Evolutionary conservation across 2,113 vertebrate species (phyloP), one percentile per base, ranked within the genome.

Genomic region (Etheostoma spectabile): DNA sequence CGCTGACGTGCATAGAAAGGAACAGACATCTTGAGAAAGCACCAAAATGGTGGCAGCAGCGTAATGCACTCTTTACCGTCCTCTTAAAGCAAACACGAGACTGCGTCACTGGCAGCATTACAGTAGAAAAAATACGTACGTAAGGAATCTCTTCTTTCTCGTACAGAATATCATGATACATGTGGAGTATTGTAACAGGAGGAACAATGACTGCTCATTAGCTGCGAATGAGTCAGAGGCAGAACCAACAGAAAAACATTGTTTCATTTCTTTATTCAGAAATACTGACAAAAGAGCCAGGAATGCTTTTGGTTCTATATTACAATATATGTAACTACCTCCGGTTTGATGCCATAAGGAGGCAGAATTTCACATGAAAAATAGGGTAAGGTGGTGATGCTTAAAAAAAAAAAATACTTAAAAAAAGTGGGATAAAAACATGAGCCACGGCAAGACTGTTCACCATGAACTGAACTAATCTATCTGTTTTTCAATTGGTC

Each of bases 11-110:
- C 56, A 52, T 45, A 6, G n/a, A n/a, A 19, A 42, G 21, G 22
- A 61, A 53, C 70, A 45, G 74, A 51, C 79, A 83, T 80, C 63
- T 85, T 82, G 55, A 70, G 65, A 35, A 46, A 73, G 46, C n/a
- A 57, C 10, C 61, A 80, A 86, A 84, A 90, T 88, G 83, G 65
- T 12, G 57, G 77, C 67, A 30, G 19, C 18, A 42, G 51, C 73
- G 38, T 10, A 18, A 21, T 4, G 18, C 13, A 27, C 22, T 13
- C 15, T 8, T 11, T 18, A 30, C 10, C 22, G 22, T 52, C 56
- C 42, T 51, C 42, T 60, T 48, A 46, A 16, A 35, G 15, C 62
- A 35, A 24, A 77, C 1, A 22, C 8, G 8, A 22, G 49, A 63
- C 16, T 24, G 46, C 4, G n/a, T 69, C 46, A 52, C 27, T 19